Base-by-base conservation (phyloP, 2,888 invertebrate genomes). In the Synanthedon myopaeformis region DNA sequence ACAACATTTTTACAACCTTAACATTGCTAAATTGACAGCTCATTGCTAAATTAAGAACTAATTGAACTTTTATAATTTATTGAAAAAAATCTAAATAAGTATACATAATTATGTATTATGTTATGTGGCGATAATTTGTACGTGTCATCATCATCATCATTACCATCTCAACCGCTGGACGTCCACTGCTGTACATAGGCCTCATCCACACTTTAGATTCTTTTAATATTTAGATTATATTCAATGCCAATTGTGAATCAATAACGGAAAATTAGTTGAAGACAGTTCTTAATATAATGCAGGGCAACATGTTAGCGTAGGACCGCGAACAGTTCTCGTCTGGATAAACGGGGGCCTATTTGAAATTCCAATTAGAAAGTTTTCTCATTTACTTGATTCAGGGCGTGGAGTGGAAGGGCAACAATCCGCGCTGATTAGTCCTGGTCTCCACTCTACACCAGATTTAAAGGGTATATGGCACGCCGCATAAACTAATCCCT, bases 331-430 rank as follows among this genome's bases (percentile, higher is more conserved):
- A 74, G 74, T 74, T 77, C 76, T 77, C 78, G 72, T 80, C 78
- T 74, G 76, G 77, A 81, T 81, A 83, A 84, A 80, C 81, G 81
- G 76, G 74, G 71, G 79, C 81, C 82, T 82, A 82, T 85, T 85
- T 85, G 83, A 86, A 86, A 79, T 85, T 86, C 84, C 86, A 85
- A 86, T 86, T 85, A 85, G 81, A 86, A 86, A 86, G 83, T 86
- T 86, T 86, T 85, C 85, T 85, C 85, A 86, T 86, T 86, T 86
- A 82, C 78, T 81, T 83, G 84, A 85, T 82, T 83, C 82, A 80
- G 82, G 78, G 81, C 76, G 83, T 74, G 69, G 82, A 79, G 79
- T 79, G 72, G 76, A 81, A 79, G 82, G 83, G 84, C 82, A 81
- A 82, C 84, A 83, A 84, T 83, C 81, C 81, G 72, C 76, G 74